Conservation (phyloP, 2,888 invertebrate genomes). For the Epinotia brunnichana region DNA sequence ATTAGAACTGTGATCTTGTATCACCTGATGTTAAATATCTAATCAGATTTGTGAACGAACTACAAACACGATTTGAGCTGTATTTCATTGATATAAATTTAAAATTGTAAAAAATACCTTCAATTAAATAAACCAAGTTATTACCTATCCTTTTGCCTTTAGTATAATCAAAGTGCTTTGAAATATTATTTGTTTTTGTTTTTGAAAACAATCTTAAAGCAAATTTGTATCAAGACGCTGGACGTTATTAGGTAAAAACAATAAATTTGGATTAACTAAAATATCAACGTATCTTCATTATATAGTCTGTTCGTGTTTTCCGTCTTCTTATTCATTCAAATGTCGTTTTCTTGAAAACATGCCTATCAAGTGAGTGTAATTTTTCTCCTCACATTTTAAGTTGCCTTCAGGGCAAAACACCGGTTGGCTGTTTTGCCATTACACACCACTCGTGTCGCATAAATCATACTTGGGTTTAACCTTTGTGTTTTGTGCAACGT, state of each 20-base stretch:
- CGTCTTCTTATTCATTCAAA: no score
- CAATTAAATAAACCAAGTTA: no score
- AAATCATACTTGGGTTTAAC: conserved; percentile 30
- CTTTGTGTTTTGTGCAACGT: conserved; percentile 7
- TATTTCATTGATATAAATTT: no score
- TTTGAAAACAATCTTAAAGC: neutral
- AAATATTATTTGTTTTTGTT: neutral
- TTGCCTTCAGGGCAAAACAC: conserved; percentile 20
- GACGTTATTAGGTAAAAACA: no score
- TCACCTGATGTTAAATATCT: neutral
- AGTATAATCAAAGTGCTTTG: no score
- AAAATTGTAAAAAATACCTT: no score
- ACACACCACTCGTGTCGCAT: conserved; percentile 18
- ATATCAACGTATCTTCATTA: no score
- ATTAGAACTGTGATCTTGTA: conserved; percentile 1
- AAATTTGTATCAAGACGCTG: no score
- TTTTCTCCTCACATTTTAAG: neutral
- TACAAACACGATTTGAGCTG: neutral
- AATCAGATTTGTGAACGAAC: conserved; percentile 34
- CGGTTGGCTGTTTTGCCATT: conserved; percentile 16
- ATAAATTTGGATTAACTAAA: no score
- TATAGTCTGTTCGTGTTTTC: no score
- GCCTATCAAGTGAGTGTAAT: neutral
- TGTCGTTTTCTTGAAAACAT: neutral
- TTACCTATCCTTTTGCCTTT: no score